A percentile compares a stretch with the other conserved stretches of the same genome.
These are phyloP conservation scores for Tipula vernalis DNA, from an alignment of 2,888 invertebrate species.

Conservation along the genomic window DNA sequence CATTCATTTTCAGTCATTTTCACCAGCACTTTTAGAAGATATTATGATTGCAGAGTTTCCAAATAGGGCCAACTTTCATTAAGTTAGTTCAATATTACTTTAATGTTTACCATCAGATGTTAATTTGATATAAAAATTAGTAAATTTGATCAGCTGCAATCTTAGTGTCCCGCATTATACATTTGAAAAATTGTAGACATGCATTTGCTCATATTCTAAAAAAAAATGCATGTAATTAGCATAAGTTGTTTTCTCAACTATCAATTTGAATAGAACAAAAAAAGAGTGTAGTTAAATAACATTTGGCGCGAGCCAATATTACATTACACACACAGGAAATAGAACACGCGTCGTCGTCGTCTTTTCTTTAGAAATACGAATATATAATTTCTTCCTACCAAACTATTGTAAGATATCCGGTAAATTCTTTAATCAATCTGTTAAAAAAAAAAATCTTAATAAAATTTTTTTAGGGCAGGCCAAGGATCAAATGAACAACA, in stretches of 20 bases:
- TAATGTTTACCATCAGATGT: no score
- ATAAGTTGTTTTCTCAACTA: background rate
- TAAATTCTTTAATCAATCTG: slow-evolving; percentile 4
- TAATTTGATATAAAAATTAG: no score
- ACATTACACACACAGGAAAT: slow-evolving; percentile 30
- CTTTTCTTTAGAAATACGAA: slow-evolving; percentile 10
- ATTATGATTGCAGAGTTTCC: no score
- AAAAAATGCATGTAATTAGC: background rate
- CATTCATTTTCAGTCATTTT: no score
- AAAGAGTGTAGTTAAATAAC: background rate
- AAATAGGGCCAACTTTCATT: no score
- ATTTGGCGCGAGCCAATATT: slow-evolving; percentile 4
- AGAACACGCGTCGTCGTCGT: slow-evolving; percentile 30
- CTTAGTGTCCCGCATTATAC: no score
- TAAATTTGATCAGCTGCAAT: no score
- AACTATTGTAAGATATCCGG: background rate
- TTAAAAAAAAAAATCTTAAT: background rate
- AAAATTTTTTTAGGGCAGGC: background rate
- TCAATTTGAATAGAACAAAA: background rate
- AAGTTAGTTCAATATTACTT: no score
- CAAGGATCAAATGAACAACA: slow-evolving; percentile 4
- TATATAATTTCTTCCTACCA: background rate
- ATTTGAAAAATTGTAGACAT: no score
- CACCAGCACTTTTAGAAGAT: no score
- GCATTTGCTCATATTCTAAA: no score